Base-by-base conservation (phyloP, 2,888 invertebrate species). In the Philonicus albiceps region DNA sequence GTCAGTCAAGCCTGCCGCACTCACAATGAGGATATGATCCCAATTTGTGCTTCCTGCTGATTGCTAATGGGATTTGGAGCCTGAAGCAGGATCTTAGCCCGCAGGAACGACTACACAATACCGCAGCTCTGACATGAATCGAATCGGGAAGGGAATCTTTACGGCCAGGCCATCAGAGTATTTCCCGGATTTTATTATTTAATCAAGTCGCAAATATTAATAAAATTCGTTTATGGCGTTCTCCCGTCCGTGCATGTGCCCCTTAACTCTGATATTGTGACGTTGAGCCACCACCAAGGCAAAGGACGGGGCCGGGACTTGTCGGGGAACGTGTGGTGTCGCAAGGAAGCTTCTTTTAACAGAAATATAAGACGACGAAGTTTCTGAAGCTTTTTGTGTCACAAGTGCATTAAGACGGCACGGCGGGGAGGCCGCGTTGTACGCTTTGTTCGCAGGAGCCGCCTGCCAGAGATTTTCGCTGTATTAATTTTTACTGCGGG, bases 161-260 rank as follows among this genome's bases (percentile, higher is more conserved):
- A 86, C 83, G 86, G 81, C 27, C 80, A 81, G 81, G 72, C 86
- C 72, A 75, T 87, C 75, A 74, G 80, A 87, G 78, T 83, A 87
- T 86, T 83, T 75, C 81, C 43, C 83, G 86, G 49, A 74, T 87
- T 87, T 87, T 86, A 86, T 87, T 86, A 86, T 87, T 87, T 86
- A 87, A 87, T 87, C 87, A 87, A 87, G 86, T 81, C 86, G 81
- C 86, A 87, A 81, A 87, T 86, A 87, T 87, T 87, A 87, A 87
- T 87, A 87, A 87, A 86, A 83, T 78, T 30, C 76, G 31, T 87
- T 87, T 87, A 78, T 37, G 78, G 37, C 16, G 16, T 30, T 43
- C 49, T 74, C 27, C 30, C 40, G 40, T 40, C 27, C 78, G 22
- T 78, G 78, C 76, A 76, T 76, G 22, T 78, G 49, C 30, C 40